Conservation (phyloP, 2,888 invertebrate genomes). For the Cepaea hortensis region DNA sequence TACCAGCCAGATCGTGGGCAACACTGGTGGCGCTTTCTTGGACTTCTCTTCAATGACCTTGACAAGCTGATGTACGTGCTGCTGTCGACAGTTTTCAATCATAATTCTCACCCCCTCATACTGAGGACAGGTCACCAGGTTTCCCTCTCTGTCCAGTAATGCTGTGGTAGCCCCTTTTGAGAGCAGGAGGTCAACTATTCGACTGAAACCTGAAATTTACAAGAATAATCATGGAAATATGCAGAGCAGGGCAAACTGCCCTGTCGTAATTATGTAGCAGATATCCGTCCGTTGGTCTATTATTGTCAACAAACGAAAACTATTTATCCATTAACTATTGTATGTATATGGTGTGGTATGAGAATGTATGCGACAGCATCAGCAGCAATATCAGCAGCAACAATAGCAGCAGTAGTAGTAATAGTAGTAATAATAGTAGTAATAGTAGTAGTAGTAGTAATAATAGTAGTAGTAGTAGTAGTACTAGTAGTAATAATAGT, state of each 20-base stretch:
- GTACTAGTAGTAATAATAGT: too few relatives aligned
- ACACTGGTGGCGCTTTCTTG: conserved; percentile 57
- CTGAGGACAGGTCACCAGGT: conserved; percentile 65
- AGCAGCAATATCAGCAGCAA: too few relatives aligned
- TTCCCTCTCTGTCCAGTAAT: conserved; percentile 61
- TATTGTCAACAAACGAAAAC: too few relatives aligned
- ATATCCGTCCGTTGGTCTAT: too few relatives aligned
- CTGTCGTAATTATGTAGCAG: background rate
- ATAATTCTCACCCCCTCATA: conserved; percentile 69
- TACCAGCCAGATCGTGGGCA: conserved; percentile 67
- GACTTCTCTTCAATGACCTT: conserved; percentile 60
- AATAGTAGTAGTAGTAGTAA: too few relatives aligned
- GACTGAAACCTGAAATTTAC: conserved; percentile 69
- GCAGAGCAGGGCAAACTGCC: background rate
- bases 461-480: too few relatives aligned
- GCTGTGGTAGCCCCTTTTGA: conserved; percentile 68
- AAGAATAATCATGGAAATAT: background rate
- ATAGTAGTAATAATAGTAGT: too few relatives aligned
- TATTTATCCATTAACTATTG: too few relatives aligned
- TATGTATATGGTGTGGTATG: too few relatives aligned
- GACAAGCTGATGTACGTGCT: conserved; percentile 64
- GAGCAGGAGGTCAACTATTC: conserved; percentile 65
- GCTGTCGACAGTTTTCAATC: conserved; percentile 63
- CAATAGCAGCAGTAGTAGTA: too few relatives aligned
- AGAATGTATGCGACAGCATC: too few relatives aligned